Conservation (phyloP, 2,113 vertebrate species). For the Pollimyrus isidori region DNA sequence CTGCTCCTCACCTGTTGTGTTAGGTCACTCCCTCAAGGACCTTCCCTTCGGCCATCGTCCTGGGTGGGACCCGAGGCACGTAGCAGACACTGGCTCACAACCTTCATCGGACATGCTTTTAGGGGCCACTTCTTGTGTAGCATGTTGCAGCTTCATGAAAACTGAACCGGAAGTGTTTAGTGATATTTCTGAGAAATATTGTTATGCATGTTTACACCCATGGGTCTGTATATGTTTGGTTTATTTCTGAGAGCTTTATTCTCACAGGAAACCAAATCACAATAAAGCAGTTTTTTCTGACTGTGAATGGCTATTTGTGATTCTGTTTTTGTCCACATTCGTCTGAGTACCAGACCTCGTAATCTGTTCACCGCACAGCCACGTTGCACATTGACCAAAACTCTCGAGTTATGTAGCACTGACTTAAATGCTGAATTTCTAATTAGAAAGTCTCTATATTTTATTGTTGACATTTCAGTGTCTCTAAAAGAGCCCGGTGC, state of each 20-base stretch:
- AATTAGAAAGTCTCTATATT: neutral
- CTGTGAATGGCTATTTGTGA: slow-evolving; percentile 16
- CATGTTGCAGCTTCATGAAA: slow-evolving; percentile 27
- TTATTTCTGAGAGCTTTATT: slow-evolving; percentile 41
- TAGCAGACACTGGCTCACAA: neutral
- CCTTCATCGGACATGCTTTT: slow-evolving; percentile 27
- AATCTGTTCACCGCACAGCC: neutral
- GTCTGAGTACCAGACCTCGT: neutral
- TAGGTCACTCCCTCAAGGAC: slow-evolving; percentile 26
- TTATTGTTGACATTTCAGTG: neutral
- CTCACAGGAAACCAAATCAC: slow-evolving; percentile 48
- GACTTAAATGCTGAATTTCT: neutral
- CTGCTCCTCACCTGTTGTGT: neutral
- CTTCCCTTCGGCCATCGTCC: slow-evolving; percentile 27
- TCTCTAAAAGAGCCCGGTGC: neutral
- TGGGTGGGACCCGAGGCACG: neutral
- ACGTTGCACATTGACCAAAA: neutral
- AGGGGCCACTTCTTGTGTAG: slow-evolving; percentile 20
- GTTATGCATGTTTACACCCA: slow-evolving; percentile 56
- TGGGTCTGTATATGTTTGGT: slow-evolving; percentile 28
- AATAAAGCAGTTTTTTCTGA: slow-evolving; percentile 40
- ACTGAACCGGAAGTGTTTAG: slow-evolving; percentile 12
- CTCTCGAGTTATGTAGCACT: neutral
- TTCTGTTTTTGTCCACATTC: neutral
- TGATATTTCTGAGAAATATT: slow-evolving; percentile 24